phyloP scores from a whole-genome alignment of 2,797 vertebrate genomes.

The Phyllotis vaccarum region DNA sequence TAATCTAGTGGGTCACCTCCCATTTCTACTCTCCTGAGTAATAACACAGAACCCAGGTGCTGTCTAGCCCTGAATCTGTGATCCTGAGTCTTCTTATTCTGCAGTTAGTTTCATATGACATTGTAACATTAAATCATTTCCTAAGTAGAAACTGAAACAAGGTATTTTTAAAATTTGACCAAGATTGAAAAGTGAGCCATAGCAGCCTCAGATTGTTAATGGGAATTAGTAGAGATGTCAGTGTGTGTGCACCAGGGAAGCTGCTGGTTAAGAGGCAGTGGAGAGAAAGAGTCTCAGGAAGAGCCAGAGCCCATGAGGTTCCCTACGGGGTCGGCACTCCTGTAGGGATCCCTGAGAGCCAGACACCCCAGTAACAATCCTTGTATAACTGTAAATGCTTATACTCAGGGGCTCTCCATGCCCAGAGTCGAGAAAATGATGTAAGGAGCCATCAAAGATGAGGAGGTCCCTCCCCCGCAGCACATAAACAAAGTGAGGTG shows the following conservation, averaged over 20 bases:
- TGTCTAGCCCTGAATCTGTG: not conserved
- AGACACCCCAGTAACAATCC: not conserved
- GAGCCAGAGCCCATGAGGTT: not conserved
- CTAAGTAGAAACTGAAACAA: slow-evolving; percentile 21
- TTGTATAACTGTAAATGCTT: not conserved
- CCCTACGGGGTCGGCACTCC: not conserved
- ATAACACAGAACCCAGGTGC: not conserved
- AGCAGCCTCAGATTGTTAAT: not conserved
- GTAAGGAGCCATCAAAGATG: slow-evolving; percentile 61
- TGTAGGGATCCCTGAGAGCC: not conserved
- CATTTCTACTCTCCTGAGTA: rapidly evolving
- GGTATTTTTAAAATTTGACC: not conserved
- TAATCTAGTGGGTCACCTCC: not conserved
- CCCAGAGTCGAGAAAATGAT: not conserved
- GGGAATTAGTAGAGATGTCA: not conserved
- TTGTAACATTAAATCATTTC: not conserved
- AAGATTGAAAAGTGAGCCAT: not conserved
- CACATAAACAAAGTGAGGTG: slow-evolving; percentile 81
- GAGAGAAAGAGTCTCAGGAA: not conserved
- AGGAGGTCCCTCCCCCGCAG: slow-evolving; percentile 42
- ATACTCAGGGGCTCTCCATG: not conserved
- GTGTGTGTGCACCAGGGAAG: not conserved
- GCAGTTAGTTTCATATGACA: not conserved
- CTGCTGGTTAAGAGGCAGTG: not conserved
- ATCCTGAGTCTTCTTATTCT: not conserved